These are phyloP conservation scores for Plectus sambesii DNA, from an alignment of 1,140 invertebrate genomes.

Conservation along the genomic window DNA sequence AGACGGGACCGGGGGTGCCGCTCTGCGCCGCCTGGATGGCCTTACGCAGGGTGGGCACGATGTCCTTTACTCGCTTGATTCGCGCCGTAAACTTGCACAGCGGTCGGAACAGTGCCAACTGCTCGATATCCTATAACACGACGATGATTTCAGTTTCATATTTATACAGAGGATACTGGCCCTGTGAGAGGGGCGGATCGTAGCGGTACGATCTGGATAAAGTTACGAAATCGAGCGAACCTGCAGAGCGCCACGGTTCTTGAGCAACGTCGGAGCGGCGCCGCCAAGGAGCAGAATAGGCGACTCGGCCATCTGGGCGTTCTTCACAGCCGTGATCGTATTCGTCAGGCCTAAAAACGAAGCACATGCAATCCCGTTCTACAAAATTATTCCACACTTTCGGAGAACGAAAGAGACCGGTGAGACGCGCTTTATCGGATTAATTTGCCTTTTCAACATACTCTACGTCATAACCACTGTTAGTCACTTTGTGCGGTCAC, in stretches of 20 bases:
- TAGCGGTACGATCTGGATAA: too few species aligned
- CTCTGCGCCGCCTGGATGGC: slow-evolving; percentile 55
- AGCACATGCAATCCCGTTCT: too few species aligned
- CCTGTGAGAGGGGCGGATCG: too few species aligned
- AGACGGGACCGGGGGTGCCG: slow-evolving; percentile 58
- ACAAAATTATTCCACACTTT: too few species aligned
- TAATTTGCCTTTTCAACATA: too few species aligned
- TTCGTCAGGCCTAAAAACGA: slow-evolving; percentile 54
- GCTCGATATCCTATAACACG: slow-evolving; percentile 55
- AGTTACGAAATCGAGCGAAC: too few species aligned
- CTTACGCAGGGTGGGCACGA: slow-evolving; percentile 52
- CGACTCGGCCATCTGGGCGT: slow-evolving; percentile 61
- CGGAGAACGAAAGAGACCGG: too few species aligned
- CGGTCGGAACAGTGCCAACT: slow-evolving; percentile 56
- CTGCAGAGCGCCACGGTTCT: slow-evolving; percentile 57
- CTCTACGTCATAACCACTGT: too few species aligned
- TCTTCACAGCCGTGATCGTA: slow-evolving; percentile 59
- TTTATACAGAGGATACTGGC: neutral
- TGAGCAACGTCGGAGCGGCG: slow-evolving; percentile 40
- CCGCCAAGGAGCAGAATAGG: slow-evolving; percentile 56
- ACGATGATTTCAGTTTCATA: slow-evolving; percentile 1
- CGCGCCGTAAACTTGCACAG: slow-evolving; percentile 55
- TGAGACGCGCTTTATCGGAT: too few species aligned
- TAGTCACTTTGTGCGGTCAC: too few species aligned
- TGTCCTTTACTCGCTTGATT: slow-evolving; percentile 52